Base-by-base conservation (phyloP, 2,113 vertebrate species). In the Plecturocebus donacophilus region DNA sequence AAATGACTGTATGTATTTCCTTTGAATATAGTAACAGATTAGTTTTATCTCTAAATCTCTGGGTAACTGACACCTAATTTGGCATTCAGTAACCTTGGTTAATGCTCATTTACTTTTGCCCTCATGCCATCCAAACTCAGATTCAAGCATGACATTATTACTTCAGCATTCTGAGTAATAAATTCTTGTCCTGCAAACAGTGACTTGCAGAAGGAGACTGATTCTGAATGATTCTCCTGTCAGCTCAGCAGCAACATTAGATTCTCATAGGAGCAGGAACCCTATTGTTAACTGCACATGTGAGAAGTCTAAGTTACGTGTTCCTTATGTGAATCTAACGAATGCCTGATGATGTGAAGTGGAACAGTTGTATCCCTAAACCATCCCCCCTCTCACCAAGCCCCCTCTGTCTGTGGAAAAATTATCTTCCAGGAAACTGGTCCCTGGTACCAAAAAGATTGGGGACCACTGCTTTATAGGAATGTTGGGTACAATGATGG, bases 21-120 rank as follows among this genome's bases (percentile, higher is more conserved):
- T 96, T 83, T 84, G 58, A 89, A 49, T 77, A 70, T 27, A 89
- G 7, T 88, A 76, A 84, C 83, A 89, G 61, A 52, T 86, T 80
- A 70, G 42, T 90, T 85, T 71, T 84, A 61, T 89, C 90, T 93
- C 70, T 79, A 30, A 93, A 77, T 84, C 35, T 95, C n/a, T 77
- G 35, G 58, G 73, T 81, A 77, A 30, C 10, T 64, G 58, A 64
- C 42, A 73, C 35, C 75, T 68, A 81, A 66, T 38, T 90, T 45
- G 17, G 23, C 81, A 40, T 35, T 75, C 82, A 40, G 38, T 81
- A 56, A 81, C 38, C 38, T 47, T 87, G 40, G 25, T 91, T 94
- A 76, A 75, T 87, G 32, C 3, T 66, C 45, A 54, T 66, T 81
- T 87, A 32, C n/a, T 77, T 92, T 82, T 38, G 75, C 45, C 12